Conservation (phyloP, 2,888 invertebrate genomes). For the Zygothrica quintamaculata region DNA sequence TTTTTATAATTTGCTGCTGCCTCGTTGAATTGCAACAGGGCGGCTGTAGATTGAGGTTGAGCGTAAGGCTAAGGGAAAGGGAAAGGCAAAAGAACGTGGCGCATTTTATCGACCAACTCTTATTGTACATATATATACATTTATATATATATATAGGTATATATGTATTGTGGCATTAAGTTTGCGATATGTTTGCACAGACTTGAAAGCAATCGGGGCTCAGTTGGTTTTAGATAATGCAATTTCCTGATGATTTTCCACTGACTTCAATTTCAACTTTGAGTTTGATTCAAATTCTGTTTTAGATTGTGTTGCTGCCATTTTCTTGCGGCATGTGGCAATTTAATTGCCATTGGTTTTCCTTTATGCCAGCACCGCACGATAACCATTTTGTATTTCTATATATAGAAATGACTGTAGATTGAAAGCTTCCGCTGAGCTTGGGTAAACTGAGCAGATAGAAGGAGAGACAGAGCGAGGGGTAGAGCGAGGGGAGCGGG, state of each 20-base stretch:
- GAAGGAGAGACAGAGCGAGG: too few species aligned
- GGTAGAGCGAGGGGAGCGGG: neutral
- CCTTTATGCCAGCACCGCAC: slow-evolving; percentile 7
- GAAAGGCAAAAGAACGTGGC: slow-evolving; percentile 23
- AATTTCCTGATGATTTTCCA: slow-evolving; percentile 39
- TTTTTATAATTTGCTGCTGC: slow-evolving; percentile 64
- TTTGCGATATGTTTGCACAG: slow-evolving; percentile 48
- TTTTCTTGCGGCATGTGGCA: slow-evolving; percentile 29
- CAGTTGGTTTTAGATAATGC: slow-evolving; percentile 57
- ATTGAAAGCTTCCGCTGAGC: too few species aligned
- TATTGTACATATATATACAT: slow-evolving; percentile 5
- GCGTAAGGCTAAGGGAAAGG: too few species aligned
- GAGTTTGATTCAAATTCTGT: slow-evolving; percentile 3
- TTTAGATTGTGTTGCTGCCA: slow-evolving; percentile 35
- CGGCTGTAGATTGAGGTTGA: too few species aligned
- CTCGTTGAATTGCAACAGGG: slow-evolving; percentile 30
- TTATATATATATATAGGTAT: slow-evolving; percentile 2
- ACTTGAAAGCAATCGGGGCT: slow-evolving; percentile 24
- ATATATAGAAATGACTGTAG: too few species aligned
- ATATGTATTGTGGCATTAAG: neutral
- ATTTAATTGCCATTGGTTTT: slow-evolving; percentile 32
- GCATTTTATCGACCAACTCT: slow-evolving; percentile 48
- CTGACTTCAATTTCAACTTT: slow-evolving; percentile 5
- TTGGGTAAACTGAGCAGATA: too few species aligned
- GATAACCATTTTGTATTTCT: slow-evolving; percentile 2